Evolutionary conservation across 2,888 invertebrate species (phyloP).

Genomic region (Melieria omissa): DNA sequence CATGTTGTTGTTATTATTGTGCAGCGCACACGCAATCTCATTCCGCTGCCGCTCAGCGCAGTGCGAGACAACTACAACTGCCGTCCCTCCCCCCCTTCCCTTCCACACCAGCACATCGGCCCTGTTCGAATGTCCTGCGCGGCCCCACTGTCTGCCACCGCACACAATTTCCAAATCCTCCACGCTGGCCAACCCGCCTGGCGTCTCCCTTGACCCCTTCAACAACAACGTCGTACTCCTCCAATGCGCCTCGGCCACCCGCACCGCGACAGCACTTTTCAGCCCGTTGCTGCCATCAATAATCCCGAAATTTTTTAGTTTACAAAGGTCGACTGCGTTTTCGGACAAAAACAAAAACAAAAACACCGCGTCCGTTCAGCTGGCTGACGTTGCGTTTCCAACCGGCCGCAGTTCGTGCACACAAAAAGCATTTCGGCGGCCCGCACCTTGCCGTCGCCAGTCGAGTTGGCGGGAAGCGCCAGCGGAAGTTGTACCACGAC

Average conservation of each 20-base stretch:
- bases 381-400: slow-evolving; percentile 36
- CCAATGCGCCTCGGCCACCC: slow-evolving; percentile 24
- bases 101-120: not conserved
- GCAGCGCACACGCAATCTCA: slow-evolving; percentile 44
- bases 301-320: slow-evolving; percentile 56
- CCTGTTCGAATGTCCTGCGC: not conserved
- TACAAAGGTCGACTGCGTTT: slow-evolving; percentile 54
- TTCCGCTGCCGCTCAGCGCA: slow-evolving; percentile 9
- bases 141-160: slow-evolving; percentile 5
- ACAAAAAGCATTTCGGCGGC: slow-evolving; percentile 20
- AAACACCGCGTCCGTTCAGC: slow-evolving; percentile 10
- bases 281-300: slow-evolving; percentile 55
- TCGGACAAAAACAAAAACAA: slow-evolving; percentile 40
- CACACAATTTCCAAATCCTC: not conserved
- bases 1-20: slow-evolving; percentile 27
- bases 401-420: slow-evolving; percentile 4
- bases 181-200: not conserved
- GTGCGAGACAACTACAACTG: too few species aligned
- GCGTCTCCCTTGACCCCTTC: not conserved
- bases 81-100: not conserved
- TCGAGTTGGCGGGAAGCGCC: slow-evolving; percentile 14
- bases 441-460: slow-evolving; percentile 6
- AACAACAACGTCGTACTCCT: slow-evolving; percentile 9
- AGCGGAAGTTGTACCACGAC: slow-evolving; percentile 19
- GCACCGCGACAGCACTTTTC: slow-evolving; percentile 22